phyloP scores from a whole-genome alignment of 2,113 vertebrate species.

The Sylvia atricapilla region DNA sequence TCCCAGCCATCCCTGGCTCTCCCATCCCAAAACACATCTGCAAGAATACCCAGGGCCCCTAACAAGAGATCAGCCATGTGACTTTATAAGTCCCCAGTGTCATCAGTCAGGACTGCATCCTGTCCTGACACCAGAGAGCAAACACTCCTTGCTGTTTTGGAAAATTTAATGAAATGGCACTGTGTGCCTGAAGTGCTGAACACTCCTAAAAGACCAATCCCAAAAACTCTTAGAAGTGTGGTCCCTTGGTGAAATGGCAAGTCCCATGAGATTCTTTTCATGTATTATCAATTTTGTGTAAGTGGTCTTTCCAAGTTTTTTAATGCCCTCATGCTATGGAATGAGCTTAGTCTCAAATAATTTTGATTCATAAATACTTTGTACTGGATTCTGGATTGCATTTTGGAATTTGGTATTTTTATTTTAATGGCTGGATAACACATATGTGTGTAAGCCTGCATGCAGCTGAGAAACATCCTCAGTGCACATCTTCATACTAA shows the following conservation, averaged over 20 bases:
- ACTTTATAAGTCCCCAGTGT: fast-evolving
- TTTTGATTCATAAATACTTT: neutral
- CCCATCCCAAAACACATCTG: neutral
- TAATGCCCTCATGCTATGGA: neutral
- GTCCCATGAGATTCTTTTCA: neutral
- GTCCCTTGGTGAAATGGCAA: neutral
- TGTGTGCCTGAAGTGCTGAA: neutral
- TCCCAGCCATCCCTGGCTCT: neutral
- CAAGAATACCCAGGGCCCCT: neutral
- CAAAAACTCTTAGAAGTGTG: neutral
- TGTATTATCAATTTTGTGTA: neutral
- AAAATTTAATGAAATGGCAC: neutral
- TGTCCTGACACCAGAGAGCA: neutral
- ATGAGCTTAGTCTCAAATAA: neutral
- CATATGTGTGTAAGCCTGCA: fast-evolving
- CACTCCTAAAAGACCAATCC: neutral
- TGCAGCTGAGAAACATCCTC: neutral
- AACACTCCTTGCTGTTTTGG: neutral
- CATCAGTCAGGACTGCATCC: neutral
- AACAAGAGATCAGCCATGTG: neutral
- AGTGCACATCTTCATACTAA: neutral
- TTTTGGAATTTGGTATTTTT: neutral
- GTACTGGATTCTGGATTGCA: neutral
- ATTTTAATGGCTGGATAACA: neutral
- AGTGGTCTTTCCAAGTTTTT: neutral